A percentile compares a stretch with the other conserved stretches of the same genome.
phyloP scores from a whole-genome alignment of 1,140 invertebrate genomes.

The Aphidius ervi region DNA sequence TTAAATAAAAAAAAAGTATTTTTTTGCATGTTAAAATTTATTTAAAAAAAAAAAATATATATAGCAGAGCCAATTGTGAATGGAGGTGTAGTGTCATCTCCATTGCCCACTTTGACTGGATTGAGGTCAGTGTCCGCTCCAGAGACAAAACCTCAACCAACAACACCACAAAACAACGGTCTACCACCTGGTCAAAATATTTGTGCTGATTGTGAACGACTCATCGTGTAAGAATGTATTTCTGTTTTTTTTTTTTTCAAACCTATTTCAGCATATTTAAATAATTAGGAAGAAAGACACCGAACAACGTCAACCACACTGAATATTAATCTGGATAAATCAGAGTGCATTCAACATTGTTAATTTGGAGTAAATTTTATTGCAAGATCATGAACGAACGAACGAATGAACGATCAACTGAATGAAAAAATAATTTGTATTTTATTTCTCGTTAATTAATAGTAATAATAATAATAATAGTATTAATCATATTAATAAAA shows the following conservation, averaged over 20 bases:
- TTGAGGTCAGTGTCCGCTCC: constrained; percentile 69
- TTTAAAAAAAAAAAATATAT: constrained; percentile 17
- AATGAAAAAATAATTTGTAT: too few relatives aligned
- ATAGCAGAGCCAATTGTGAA: constrained; percentile 45
- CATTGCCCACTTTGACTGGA: constrained; percentile 49
- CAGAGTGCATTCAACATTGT: constrained; percentile 6
- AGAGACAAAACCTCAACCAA: constrained; percentile 58
- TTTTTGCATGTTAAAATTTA: background rate
- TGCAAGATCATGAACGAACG: background rate
- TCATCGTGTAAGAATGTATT: constrained; percentile 78
- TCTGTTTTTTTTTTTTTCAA: constrained; percentile 4
- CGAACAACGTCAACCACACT: constrained; percentile 25
- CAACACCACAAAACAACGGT: constrained; percentile 56
- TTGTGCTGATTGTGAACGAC: constrained; percentile 87
- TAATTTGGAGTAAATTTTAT: background rate
- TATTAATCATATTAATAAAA: too few relatives aligned
- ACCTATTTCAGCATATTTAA: constrained; percentile 22
- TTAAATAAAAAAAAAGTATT: background rate
- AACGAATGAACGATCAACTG: background rate
- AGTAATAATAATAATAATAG: too few relatives aligned
- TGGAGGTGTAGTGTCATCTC: constrained; percentile 51
- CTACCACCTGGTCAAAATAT: constrained; percentile 83
- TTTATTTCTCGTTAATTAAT: too few relatives aligned
- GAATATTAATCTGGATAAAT: background rate
- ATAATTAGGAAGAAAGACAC: constrained; percentile 15